Base-by-base conservation (phyloP, 2,113 vertebrate genomes). In the Pomatorhinus ruficollis region DNA sequence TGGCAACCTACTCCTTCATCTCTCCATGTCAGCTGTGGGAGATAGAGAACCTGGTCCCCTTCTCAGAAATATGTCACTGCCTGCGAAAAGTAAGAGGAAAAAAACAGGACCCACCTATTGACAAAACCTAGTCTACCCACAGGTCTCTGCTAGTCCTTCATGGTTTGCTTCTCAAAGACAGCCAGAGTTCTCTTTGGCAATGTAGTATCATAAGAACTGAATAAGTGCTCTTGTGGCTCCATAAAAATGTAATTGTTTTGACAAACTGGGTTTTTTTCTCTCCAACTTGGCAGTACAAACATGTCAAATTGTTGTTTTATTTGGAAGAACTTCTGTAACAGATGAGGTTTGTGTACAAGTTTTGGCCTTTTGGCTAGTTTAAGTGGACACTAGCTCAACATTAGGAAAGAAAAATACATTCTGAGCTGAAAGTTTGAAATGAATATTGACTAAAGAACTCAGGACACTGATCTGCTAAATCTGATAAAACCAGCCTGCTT, bases 171-270 rank as follows among this genome's bases (percentile, higher is more conserved):
- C 76, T 76, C 83, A 75, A 52, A 76, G 80, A 91, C 16, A 79
- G 30, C 30, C 20, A 9, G 57, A 88, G 52, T 25, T 56, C 40
- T 49, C 60, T 68, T 37, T 92, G 71, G 68, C 69, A 71, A 44
- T 6, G 42, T 10, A 91, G 45, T 27, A 44, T 71, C 50, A 33
- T 7, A 84, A 0, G 1, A 89, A 71, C 37, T 64, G 76, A 90
- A 87, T 79, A 50, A 93, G 45, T 23, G 52, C 23, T 79, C 88
- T 84, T 90, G 68, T 63, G 57, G 88, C 74, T 69, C 75, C 4
- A 10, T 81, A 81, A 95, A 94, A 93, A 88, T 69, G 37, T 37
- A 94, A 93, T 69, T 77, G 42, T 93, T 97, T 94, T 89, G 69
- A 94, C 53, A 52, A 81, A 86, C 31, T 64, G 35, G 0, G 0